Conservation (phyloP, 2,797 vertebrate genomes). For the Cottoperca gobio region DNA sequence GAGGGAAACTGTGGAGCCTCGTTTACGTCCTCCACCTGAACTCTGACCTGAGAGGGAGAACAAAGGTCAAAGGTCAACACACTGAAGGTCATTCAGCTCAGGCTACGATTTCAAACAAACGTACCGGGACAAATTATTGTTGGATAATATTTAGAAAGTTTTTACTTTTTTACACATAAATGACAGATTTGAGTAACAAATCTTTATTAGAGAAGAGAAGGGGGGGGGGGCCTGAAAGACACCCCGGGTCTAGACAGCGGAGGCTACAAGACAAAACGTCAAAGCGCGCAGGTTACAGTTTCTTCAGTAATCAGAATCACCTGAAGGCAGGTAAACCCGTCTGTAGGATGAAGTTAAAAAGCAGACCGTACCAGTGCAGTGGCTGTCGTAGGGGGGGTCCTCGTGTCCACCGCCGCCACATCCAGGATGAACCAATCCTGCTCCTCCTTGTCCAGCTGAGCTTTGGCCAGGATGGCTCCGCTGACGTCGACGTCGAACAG, state of each 20-base stretch:
- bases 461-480: constrained; percentile 72
- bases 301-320: not conserved
- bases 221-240: too few species aligned
- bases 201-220: too few species aligned
- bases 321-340: not conserved
- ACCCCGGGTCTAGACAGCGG: too few species aligned
- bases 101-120: too few species aligned
- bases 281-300: not conserved
- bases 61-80: not conserved
- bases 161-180: too few species aligned
- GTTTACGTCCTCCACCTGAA: constrained; percentile 82
- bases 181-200: too few species aligned
- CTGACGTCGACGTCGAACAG: constrained; percentile 76
- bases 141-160: too few species aligned
- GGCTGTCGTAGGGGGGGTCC: constrained; percentile 78
- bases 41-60: constrained; percentile 74
- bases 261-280: too few species aligned
- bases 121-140: too few species aligned
- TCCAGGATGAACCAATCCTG: constrained; percentile 78
- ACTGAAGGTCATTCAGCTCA: not conserved
- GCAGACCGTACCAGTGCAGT: constrained; percentile 73
- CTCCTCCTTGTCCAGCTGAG: constrained; percentile 79
- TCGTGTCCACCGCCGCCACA: constrained; percentile 83
- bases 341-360: not conserved
- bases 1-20: constrained; percentile 78